These are phyloP conservation scores for Smutsia temminckii DNA, from an alignment of 2,797 vertebrate genomes.

Conservation along the genomic window DNA sequence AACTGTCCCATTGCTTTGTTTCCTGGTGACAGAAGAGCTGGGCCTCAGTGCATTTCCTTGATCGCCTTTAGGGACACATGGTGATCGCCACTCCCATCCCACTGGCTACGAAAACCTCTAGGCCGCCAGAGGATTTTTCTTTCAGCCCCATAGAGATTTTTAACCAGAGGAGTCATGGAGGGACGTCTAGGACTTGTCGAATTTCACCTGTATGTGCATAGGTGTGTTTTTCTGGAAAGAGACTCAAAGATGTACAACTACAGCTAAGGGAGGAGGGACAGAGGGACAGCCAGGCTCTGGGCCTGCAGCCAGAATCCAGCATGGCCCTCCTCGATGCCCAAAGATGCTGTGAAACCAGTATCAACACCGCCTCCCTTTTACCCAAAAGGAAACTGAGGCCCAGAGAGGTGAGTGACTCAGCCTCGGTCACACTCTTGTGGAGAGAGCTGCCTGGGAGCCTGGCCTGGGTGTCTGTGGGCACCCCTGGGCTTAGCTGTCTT, in stretches of 20 bases:
- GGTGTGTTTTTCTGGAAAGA: not conserved
- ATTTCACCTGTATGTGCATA: not conserved
- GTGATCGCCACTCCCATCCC: accelerated
- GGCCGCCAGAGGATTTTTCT: not conserved
- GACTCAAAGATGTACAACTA: accelerated
- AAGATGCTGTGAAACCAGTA: accelerated
- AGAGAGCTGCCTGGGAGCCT: not conserved
- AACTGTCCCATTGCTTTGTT: not conserved
- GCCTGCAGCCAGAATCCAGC: not conserved
- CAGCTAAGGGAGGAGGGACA: not conserved
- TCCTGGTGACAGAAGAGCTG: not conserved
- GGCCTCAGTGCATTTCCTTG: not conserved
- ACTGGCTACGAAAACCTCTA: not conserved
- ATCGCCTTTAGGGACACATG: not conserved
- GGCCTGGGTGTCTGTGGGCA: not conserved
- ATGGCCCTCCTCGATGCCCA: not conserved
- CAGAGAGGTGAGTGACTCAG: not conserved
- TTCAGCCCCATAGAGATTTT: not conserved
- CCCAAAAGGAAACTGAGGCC: not conserved
- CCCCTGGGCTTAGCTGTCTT: accelerated
- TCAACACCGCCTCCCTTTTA: not conserved
- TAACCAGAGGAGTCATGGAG: not conserved
- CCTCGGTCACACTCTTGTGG: not conserved
- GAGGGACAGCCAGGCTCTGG: not conserved
- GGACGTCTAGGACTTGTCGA: not conserved